These are phyloP conservation scores for Rhopalosiphum maidis DNA, from an alignment of 1,140 invertebrate species.

Conservation along the genomic window DNA sequence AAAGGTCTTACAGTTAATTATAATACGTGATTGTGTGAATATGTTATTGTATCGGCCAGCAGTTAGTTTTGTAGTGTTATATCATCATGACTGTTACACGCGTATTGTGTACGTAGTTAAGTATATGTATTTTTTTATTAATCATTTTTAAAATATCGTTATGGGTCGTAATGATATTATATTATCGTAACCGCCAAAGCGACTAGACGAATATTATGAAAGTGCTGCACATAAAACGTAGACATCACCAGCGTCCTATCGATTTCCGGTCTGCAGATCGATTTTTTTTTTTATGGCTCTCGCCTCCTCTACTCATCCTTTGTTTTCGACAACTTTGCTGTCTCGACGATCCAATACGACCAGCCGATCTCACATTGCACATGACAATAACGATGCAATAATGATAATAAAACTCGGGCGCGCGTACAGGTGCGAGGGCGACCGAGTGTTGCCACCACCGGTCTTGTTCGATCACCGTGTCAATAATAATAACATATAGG, in stretches of 20 bases:
- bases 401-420: background rate
- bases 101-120: no score
- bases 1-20: no score
- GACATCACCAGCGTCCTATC: background rate
- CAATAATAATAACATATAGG: background rate
- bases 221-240: background rate
- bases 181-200: background rate
- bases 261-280: background rate
- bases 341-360: background rate
- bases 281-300: background rate
- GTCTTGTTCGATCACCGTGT: conserved; percentile 34
- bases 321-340: background rate
- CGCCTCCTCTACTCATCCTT: background rate
- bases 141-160: no score
- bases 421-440: background rate
- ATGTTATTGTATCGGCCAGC: no score
- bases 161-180: background rate
- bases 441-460: background rate
- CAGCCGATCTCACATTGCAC: background rate
- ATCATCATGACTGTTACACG: no score
- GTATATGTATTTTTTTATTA: no score
- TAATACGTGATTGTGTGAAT: no score
- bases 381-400: background rate
- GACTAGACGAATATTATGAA: background rate
- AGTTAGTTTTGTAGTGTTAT: no score